Conservation (phyloP, 2,888 invertebrate genomes). For the Elgonia sp. region DNA sequence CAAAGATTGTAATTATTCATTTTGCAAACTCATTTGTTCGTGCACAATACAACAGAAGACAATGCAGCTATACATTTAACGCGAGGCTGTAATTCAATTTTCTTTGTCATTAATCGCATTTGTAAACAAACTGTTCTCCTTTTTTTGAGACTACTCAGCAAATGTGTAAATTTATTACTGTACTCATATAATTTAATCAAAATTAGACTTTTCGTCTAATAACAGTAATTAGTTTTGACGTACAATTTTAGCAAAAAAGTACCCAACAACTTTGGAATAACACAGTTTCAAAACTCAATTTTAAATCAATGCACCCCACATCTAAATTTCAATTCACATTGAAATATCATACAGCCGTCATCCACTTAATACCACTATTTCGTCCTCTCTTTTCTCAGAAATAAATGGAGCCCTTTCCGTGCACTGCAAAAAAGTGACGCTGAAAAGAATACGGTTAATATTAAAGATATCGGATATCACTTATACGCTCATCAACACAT, state of each 20-base stretch:
- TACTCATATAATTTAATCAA: too few species aligned
- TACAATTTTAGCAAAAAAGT: too few species aligned
- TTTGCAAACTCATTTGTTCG: slow-evolving; percentile 42
- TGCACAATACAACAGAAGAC: slow-evolving; percentile 29
- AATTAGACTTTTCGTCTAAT: too few species aligned
- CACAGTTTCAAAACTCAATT: too few species aligned
- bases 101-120: slow-evolving; percentile 15
- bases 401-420: slow-evolving; percentile 43
- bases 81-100: slow-evolving; percentile 1
- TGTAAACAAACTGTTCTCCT: slow-evolving; percentile 5
- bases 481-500: slow-evolving; percentile 72
- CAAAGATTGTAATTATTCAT: slow-evolving; percentile 38
- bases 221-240: too few species aligned
- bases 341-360: slow-evolving; percentile 31
- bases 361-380: slow-evolving; percentile 27
- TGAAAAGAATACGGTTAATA: slow-evolving; percentile 64
- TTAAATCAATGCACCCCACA: too few species aligned
- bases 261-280: too few species aligned
- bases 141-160: neutral
- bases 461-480: slow-evolving; percentile 74
- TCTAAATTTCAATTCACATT: too few species aligned
- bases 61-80: slow-evolving; percentile 16
- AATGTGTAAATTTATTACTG: too few species aligned
- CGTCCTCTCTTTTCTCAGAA: slow-evolving; percentile 33
- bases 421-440: slow-evolving; percentile 23